Evolutionary conservation across 2,797 vertebrate genomes (phyloP).

Genomic region (Poecilia velifera): DNA sequence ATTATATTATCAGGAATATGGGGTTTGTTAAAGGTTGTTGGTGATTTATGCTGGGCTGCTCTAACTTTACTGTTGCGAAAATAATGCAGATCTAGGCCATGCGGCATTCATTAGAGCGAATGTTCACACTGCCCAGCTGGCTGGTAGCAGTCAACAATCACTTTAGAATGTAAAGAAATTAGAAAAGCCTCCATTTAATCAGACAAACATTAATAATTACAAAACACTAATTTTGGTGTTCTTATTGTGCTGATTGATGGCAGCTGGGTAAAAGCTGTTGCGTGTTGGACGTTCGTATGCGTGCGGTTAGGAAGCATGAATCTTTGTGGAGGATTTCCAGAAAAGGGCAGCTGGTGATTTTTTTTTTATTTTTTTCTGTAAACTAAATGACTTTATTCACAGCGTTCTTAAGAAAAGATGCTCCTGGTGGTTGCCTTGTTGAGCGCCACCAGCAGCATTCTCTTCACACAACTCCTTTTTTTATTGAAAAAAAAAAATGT

Average conservation of each 20-base stretch:
- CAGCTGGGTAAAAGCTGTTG: background rate
- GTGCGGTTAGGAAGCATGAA: background rate
- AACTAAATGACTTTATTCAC: background rate
- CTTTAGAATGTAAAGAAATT: background rate
- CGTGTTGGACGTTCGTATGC: background rate
- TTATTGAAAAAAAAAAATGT: background rate
- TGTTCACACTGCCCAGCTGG: background rate
- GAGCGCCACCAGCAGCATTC: background rate
- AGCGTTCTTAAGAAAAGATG: background rate
- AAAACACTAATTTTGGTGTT: no score
- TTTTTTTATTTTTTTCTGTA: background rate
- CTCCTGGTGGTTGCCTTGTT: background rate
- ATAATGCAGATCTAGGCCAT: background rate
- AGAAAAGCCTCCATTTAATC: background rate
- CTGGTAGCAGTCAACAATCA: background rate
- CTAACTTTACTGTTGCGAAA: background rate
- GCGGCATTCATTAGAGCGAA: background rate
- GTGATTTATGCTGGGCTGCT: background rate
- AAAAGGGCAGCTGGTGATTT: background rate
- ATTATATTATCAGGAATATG: background rate
- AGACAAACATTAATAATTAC: background rate
- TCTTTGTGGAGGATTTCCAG: background rate
- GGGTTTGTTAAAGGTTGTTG: slow-evolving; percentile 2
- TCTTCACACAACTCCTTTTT: background rate
- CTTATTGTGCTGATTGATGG: background rate